phyloP scores from a whole-genome alignment of 2,113 vertebrate genomes.

The Zosterops lateralis region DNA sequence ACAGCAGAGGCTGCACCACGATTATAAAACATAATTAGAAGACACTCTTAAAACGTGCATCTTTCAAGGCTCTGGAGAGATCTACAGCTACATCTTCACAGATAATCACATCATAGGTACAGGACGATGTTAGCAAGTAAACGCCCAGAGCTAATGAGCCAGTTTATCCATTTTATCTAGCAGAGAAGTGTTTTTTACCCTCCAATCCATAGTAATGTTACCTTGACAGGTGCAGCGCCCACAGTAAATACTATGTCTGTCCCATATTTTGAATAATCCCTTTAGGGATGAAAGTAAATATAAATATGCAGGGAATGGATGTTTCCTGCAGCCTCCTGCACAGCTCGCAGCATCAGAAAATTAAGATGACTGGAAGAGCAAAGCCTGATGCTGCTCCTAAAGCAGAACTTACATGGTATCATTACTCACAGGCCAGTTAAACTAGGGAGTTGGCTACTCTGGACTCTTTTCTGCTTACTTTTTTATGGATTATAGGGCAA shows the following conservation, averaged over 20 bases:
- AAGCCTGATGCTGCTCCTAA: not conserved
- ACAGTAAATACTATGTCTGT: not conserved
- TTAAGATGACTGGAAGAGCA: not conserved
- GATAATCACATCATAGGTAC: not conserved
- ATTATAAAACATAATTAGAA: slow-evolving; percentile 20
- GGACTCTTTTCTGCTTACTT: not conserved
- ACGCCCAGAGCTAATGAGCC: not conserved
- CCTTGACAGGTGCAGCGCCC: not conserved
- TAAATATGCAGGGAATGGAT: not conserved
- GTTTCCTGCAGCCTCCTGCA: not conserved
- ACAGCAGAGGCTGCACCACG: not conserved
- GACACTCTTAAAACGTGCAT: not conserved
- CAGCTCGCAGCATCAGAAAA: not conserved
- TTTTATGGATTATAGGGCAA: not conserved
- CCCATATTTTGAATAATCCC: not conserved
- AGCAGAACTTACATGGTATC: not conserved
- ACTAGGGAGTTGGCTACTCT: not conserved
- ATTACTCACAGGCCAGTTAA: not conserved
- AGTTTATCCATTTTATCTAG: not conserved
- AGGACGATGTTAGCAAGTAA: not conserved
- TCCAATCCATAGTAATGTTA: not conserved
- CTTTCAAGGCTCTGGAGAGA: not conserved
- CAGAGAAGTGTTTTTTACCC: not conserved
- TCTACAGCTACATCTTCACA: not conserved
- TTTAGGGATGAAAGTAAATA: not conserved